phyloP scores from a whole-genome alignment of 2,888 invertebrate genomes.

The Tridacna gigas region DNA sequence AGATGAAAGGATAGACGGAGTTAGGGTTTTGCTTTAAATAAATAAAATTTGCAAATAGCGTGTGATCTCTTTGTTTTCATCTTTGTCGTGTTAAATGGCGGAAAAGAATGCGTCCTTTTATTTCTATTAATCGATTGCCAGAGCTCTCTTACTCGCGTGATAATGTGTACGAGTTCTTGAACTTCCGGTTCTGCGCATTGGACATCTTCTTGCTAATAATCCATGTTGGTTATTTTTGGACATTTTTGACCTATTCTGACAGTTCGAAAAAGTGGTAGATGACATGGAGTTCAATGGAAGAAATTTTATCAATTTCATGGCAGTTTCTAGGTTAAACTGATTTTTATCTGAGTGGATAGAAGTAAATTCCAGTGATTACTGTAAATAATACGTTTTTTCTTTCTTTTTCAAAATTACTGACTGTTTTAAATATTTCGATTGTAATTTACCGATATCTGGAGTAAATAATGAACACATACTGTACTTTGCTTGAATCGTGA shows the following conservation, averaged over 20 bases:
- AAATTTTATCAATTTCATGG: too few relatives aligned
- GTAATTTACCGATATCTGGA: too few relatives aligned
- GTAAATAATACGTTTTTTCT: too few relatives aligned
- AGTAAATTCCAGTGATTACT: too few relatives aligned
- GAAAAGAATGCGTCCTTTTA: constrained; percentile 4
- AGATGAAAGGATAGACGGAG: constrained; percentile 14
- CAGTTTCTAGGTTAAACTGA: too few relatives aligned
- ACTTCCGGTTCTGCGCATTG: constrained; percentile 59
- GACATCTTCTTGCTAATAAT: constrained; percentile 53
- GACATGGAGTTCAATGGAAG: not conserved
- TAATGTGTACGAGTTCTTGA: constrained; percentile 7
- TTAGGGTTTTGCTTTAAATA: constrained; percentile 16
- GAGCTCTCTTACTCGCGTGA: not conserved
- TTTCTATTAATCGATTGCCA: constrained; percentile 11
- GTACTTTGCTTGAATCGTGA: too few relatives aligned
- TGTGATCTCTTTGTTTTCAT: constrained; percentile 18
- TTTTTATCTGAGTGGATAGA: too few relatives aligned
- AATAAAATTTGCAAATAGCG: constrained; percentile 24
- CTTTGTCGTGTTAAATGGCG: constrained; percentile 2
- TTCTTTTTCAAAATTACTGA: too few relatives aligned
- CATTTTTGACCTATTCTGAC: constrained; percentile 15
- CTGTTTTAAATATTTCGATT: too few relatives aligned
- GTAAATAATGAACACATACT: too few relatives aligned
- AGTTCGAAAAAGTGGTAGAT: not conserved
- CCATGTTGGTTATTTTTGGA: constrained; percentile 38